Conservation (phyloP, 1,140 invertebrate genomes). For the Globodera rostochiensis region DNA sequence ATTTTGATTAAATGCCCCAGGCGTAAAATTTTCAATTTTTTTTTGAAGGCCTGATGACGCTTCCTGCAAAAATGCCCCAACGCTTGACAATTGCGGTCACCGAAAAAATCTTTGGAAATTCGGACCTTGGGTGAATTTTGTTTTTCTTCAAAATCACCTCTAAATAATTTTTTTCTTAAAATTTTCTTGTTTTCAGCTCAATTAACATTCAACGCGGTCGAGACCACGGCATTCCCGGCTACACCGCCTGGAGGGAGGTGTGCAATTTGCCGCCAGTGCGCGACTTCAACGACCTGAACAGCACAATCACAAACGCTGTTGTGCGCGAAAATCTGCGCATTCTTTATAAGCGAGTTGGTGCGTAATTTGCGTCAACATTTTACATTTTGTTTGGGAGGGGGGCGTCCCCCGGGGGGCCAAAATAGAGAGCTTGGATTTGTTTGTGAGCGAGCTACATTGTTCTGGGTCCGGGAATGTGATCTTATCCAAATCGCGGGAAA, state of each 20-base stretch:
- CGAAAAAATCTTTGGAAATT: constrained; percentile 65
- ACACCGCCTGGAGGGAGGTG: constrained; percentile 78
- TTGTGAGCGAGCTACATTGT: too few relatives aligned
- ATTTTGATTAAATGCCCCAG: too few relatives aligned
- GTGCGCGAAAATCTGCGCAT: constrained; percentile 58
- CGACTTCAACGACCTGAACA: constrained; percentile 63
- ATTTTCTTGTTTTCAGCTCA: constrained; percentile 29
- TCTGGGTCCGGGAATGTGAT: too few relatives aligned
- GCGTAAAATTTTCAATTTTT: constrained; percentile 8
- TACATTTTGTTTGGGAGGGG: too few relatives aligned
- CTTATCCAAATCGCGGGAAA: too few relatives aligned
- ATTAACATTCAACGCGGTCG: constrained; percentile 75
- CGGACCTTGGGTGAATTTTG: constrained; percentile 53
- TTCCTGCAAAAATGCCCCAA: constrained; percentile 59
- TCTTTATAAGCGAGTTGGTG: constrained; percentile 63
- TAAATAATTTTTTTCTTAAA: too few relatives aligned
- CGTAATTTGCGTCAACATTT: constrained; percentile 34
- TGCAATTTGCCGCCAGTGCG: constrained; percentile 77
- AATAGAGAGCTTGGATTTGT: too few relatives aligned
- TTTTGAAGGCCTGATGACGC: constrained; percentile 54
- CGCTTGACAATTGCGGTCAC: constrained; percentile 62
- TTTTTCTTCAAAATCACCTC: too few relatives aligned
- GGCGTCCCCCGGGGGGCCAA: too few relatives aligned
- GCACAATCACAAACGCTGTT: constrained; percentile 57
- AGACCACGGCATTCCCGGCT: constrained; percentile 71